A percentile compares a stretch with the other conserved stretches of the same genome.
phyloP scores from a whole-genome alignment of 2,797 vertebrate genomes.

The Leuciscus waleckii region DNA sequence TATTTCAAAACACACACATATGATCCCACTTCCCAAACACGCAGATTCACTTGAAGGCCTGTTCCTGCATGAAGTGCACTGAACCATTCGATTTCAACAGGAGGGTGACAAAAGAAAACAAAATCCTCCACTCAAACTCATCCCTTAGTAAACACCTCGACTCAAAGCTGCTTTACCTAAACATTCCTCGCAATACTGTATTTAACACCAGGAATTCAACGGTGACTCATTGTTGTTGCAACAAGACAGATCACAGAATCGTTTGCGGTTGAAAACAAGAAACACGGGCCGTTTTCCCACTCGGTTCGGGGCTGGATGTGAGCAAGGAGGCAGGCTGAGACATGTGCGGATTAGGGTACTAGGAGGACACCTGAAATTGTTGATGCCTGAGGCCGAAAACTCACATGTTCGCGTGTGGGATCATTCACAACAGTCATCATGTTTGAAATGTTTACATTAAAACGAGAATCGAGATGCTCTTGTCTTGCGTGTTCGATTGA shows the following conservation, averaged over 20 bases:
- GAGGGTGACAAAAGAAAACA: conserved; percentile 2
- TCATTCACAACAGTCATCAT: neutral
- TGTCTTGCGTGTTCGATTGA: neutral
- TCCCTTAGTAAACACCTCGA: conserved; percentile 1
- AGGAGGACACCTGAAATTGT: conserved; percentile 23
- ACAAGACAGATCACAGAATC: conserved; percentile 11
- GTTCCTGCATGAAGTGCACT: conserved; percentile 13
- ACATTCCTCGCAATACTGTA: neutral
- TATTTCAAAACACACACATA: neutral
- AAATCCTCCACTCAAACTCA: conserved; percentile 21
- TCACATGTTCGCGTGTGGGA: neutral
- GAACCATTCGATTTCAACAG: neutral
- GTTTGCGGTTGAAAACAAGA: conserved; percentile 19
- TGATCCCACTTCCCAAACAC: conserved; percentile 11
- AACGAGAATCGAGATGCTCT: neutral
- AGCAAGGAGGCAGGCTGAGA: conserved; percentile 4
- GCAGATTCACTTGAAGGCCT: neutral
- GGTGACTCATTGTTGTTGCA: conserved; percentile 17
- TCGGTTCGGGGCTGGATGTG: neutral
- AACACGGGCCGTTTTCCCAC: neutral
- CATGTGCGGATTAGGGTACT: neutral
- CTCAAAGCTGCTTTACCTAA: conserved; percentile 9
- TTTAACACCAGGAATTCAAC: neutral
- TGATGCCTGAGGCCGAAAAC: conserved; percentile 21
- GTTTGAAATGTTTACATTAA: conserved; percentile 26